Percentiles rank a stretch among this genome's conserved stretches.
phyloP scores from a whole-genome alignment of 2,888 invertebrate species.

The Watsonalla cultraria region DNA sequence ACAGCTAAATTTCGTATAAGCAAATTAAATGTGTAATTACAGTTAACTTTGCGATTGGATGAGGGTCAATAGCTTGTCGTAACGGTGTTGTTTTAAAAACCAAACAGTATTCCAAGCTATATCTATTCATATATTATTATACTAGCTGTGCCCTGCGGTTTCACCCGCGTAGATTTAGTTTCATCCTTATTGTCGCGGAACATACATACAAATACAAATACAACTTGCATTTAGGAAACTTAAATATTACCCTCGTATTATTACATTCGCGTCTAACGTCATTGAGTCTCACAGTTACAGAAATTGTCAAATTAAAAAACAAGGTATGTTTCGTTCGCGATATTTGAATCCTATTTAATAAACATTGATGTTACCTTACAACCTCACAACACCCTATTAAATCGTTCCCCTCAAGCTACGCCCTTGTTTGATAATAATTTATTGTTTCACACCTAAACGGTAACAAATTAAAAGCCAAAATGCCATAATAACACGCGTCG shows the following conservation, averaged over 20 bases:
- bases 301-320: too few relatives aligned
- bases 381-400: not conserved
- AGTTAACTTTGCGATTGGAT: slow-evolving; percentile 64
- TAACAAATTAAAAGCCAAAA: not conserved
- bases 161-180: too few relatives aligned
- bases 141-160: too few relatives aligned
- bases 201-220: not conserved
- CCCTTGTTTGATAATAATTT: not conserved
- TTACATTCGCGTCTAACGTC: too few relatives aligned
- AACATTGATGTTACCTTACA: too few relatives aligned
- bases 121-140: too few relatives aligned
- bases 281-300: too few relatives aligned
- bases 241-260: too few relatives aligned
- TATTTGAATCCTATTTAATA: too few relatives aligned
- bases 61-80: slow-evolving; percentile 49
- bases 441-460: not conserved
- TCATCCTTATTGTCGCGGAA: too few relatives aligned
- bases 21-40: slow-evolving; percentile 69
- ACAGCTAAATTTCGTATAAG: slow-evolving; percentile 41
- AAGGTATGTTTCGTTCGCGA: too few relatives aligned
- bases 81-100: slow-evolving; percentile 39
- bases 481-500: not conserved
- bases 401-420: not conserved
- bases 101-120: slow-evolving; percentile 15
- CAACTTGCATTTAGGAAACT: too few relatives aligned